A percentile compares a stretch with the other conserved stretches of the same genome.
Conservation (phyloP, 2,113 vertebrate genomes). For the Paramormyrops kingsleyae region DNA sequence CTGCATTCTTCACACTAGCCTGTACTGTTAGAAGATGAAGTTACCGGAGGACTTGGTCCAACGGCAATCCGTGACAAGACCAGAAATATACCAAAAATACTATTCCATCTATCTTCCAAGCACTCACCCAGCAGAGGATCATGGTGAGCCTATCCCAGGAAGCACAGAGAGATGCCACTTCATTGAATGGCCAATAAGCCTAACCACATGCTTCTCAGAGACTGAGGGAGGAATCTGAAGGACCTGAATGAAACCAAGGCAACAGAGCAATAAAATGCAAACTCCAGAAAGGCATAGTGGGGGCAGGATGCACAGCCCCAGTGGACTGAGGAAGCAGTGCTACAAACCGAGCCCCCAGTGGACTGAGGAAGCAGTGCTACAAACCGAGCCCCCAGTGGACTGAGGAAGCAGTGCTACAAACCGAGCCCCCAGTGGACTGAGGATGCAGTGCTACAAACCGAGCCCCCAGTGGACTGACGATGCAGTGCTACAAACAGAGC, state of each 20-base stretch:
- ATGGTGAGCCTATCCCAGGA: background rate
- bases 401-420: background rate
- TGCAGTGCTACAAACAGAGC: too few relatives aligned
- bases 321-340: background rate
- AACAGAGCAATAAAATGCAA: background rate
- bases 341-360: background rate
- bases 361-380: background rate
- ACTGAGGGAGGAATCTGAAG: background rate
- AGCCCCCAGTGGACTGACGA: background rate
- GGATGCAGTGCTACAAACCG: background rate
- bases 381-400: background rate
- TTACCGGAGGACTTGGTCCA: background rate
- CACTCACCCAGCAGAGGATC: background rate
- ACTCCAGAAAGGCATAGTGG: background rate
- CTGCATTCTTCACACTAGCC: background rate
- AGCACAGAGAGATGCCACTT: background rate
- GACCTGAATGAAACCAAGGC: background rate
- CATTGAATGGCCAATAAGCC: background rate
- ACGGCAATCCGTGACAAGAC: background rate
- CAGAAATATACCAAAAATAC: background rate
- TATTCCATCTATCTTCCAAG: background rate
- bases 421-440: background rate
- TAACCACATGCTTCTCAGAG: background rate
- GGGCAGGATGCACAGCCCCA: background rate
- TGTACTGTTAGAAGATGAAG: background rate